Evolutionary conservation across 1,140 invertebrate genomes (phyloP).

Genomic region (Drosophila teissieri): DNA sequence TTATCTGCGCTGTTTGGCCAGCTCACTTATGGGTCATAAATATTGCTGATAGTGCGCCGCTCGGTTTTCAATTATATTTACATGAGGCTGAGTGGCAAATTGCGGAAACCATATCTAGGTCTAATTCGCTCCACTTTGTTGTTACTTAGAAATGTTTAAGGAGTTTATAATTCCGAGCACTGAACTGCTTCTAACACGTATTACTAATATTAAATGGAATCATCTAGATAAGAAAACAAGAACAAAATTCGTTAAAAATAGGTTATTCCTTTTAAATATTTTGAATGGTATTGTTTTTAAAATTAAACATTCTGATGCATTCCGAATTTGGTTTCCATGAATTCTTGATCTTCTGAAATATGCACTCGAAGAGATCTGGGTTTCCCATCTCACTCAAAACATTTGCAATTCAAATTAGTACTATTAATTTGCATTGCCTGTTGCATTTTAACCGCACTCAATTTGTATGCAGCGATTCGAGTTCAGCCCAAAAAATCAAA

Average conservation of each 20-base stretch:
- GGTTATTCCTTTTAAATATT: too few species aligned
- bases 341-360: neutral
- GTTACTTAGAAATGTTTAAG: neutral
- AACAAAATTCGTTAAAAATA: neutral
- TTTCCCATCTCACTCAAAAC: neutral
- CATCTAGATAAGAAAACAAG: neutral
- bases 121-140: neutral
- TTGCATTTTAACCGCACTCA: constrained; percentile 35
- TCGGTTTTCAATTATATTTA: constrained; percentile 36
- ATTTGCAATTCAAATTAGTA: constrained; percentile 48
- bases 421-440: constrained; percentile 7
- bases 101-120: constrained; percentile 19
- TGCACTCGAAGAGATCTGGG: neutral
- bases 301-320: too few species aligned
- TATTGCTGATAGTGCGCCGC: constrained; percentile 8
- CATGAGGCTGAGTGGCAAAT: constrained; percentile 16
- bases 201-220: neutral
- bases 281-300: too few species aligned
- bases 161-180: neutral
- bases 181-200: too few species aligned
- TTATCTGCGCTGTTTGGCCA: constrained; percentile 2
- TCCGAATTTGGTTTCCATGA: too few species aligned
- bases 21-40: constrained; percentile 13
- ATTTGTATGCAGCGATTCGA: constrained; percentile 37
- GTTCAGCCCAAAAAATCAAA: constrained; percentile 27